Conservation (phyloP, 2,113 vertebrate species). For the Callaeas wilsoni region DNA sequence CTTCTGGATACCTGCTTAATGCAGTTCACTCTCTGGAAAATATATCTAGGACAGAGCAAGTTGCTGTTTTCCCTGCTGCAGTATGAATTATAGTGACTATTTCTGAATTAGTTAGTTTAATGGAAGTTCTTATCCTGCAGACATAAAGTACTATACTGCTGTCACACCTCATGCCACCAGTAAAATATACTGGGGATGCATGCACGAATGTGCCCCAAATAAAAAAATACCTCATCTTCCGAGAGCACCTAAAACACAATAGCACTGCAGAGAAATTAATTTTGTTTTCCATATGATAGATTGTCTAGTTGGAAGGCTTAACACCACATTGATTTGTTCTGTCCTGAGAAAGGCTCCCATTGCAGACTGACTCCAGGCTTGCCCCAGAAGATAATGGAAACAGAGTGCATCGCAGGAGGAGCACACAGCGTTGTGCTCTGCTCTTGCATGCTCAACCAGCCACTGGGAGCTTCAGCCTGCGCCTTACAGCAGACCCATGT, state of each 20-base stretch:
- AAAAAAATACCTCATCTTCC: neutral
- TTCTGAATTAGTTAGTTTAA: conserved; percentile 52
- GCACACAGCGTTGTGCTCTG: neutral
- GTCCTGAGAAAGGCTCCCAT: conserved; percentile 2
- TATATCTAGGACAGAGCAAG: neutral
- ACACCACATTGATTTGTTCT: conserved; percentile 9
- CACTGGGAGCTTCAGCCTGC: neutral
- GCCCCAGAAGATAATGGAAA: conserved; percentile 33
- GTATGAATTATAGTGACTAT: conserved; percentile 22
- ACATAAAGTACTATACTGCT: conserved; percentile 17
- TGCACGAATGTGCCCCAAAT: neutral
- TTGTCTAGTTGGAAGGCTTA: conserved; percentile 38
- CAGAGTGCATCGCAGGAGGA: neutral
- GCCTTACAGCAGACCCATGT: neutral
- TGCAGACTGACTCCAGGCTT: conserved; percentile 7
- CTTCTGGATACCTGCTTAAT: neutral
- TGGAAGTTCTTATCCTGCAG: conserved; percentile 48
- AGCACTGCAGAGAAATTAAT: conserved; percentile 29
- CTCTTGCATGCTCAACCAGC: neutral
- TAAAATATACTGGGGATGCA: neutral
- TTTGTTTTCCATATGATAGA: conserved; percentile 26
- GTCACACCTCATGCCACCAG: conserved; percentile 28
- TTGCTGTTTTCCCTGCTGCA: neutral
- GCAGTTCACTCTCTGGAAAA: neutral
- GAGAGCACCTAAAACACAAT: conserved; percentile 4